phyloP scores from a whole-genome alignment of 2,797 vertebrate species.

The Xiphorhynchus erythropygius region DNA sequence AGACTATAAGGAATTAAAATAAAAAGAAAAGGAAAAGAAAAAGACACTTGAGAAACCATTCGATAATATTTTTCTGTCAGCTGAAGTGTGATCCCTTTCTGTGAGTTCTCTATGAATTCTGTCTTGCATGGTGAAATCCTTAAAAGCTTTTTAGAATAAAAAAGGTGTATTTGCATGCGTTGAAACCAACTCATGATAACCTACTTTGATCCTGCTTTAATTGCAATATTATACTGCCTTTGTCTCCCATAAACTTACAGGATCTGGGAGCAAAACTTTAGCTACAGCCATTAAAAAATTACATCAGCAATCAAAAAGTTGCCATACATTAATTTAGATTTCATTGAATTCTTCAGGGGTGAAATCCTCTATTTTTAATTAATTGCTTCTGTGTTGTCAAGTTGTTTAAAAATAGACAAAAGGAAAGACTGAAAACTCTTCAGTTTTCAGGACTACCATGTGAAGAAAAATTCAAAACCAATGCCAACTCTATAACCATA shows the following conservation, averaged over 20 bases:
- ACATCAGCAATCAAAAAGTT: neutral
- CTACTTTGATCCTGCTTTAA: neutral
- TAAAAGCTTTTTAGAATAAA: constrained; percentile 10
- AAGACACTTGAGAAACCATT: neutral
- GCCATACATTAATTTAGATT: neutral
- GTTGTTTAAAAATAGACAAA: neutral
- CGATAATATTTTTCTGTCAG: neutral
- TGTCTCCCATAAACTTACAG: neutral
- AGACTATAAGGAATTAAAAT: neutral
- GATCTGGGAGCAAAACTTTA: neutral
- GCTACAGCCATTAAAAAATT: neutral
- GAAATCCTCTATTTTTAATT: neutral
- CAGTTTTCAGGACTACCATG: neutral
- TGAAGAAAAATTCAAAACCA: neutral
- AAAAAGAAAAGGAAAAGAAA: neutral
- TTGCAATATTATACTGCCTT: neutral
- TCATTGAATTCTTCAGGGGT: neutral
- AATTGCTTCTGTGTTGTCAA: neutral
- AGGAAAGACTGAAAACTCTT: neutral
- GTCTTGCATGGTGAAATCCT: neutral
- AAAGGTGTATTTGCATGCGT: neutral
- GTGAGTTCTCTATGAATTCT: neutral
- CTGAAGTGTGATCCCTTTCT: neutral
- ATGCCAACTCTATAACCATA: neutral
- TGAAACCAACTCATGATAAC: neutral